Percentiles rank a stretch among this genome's conserved stretches.
phyloP scores from a whole-genome alignment of 2,888 invertebrate species.

The Diadegma fenestrale region DNA sequence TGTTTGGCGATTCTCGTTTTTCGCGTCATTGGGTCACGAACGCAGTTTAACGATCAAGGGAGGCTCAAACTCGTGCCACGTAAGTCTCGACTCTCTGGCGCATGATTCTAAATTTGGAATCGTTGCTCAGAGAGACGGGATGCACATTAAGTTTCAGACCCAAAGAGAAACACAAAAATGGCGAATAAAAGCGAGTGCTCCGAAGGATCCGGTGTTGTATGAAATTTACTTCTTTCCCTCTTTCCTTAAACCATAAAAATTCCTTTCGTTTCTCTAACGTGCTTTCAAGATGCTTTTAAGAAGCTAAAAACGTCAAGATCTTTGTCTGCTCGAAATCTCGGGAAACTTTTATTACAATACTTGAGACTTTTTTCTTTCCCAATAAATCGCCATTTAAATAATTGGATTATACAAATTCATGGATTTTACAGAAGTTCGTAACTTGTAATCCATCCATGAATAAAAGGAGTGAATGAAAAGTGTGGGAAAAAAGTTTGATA shows the following conservation, averaged over 20 bases:
- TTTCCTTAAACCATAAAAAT: slow-evolving; percentile 57
- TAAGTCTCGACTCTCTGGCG: slow-evolving; percentile 32
- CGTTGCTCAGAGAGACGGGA: slow-evolving; percentile 65
- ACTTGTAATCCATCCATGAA: not conserved
- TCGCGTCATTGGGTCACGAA: slow-evolving; percentile 30
- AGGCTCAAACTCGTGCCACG: slow-evolving; percentile 33
- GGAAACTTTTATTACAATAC: not conserved
- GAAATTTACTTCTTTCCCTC: slow-evolving; percentile 54
- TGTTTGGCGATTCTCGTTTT: slow-evolving; percentile 3
- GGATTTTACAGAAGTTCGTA: not conserved
- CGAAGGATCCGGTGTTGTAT: slow-evolving; percentile 57
- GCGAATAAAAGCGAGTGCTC: slow-evolving; percentile 38
- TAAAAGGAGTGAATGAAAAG: not conserved
- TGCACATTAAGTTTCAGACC: slow-evolving; percentile 59
- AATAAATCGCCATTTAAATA: not conserved
- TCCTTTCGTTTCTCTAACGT: slow-evolving; percentile 28
- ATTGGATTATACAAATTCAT: not conserved
- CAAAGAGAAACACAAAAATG: slow-evolving; percentile 45
- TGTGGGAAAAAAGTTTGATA: not conserved
- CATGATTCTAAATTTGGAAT: slow-evolving; percentile 70
- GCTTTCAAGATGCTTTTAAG: slow-evolving; percentile 14
- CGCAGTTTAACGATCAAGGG: slow-evolving; percentile 38
- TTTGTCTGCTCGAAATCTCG: slow-evolving; percentile 4
- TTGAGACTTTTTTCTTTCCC: not conserved
- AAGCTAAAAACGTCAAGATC: not conserved